These are phyloP conservation scores for Phalacrocorax brasilianus DNA, from an alignment of 2,113 vertebrate genomes.

Conservation along the genomic window DNA sequence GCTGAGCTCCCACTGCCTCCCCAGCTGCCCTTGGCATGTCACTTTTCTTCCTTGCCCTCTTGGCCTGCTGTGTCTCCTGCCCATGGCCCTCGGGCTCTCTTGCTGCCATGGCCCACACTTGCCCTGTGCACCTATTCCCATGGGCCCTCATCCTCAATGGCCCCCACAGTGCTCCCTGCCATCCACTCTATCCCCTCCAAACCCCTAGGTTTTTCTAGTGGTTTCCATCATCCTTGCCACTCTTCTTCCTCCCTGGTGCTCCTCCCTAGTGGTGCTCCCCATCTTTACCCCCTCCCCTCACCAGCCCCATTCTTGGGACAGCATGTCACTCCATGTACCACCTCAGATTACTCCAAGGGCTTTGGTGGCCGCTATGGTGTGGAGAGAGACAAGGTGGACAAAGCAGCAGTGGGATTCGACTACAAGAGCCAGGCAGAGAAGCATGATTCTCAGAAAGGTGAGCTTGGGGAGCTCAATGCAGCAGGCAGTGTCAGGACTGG, in stretches of 20 bases:
- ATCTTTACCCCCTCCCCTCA: neutral
- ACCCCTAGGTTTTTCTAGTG: neutral
- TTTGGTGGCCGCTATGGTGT: slow-evolving; percentile 90
- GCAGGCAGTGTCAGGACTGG: neutral
- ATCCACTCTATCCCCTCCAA: neutral
- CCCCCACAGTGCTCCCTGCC: neutral
- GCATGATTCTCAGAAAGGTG: slow-evolving; percentile 88
- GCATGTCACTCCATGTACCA: neutral
- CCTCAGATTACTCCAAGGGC: slow-evolving; percentile 85
- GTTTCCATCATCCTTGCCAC: neutral
- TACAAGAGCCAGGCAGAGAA: slow-evolving; percentile 87
- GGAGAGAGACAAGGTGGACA: slow-evolving; percentile 86
- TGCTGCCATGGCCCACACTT: neutral
- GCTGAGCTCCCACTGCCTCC: neutral
- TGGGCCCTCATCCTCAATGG: neutral
- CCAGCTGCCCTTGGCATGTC: neutral
- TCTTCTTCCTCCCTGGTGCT: neutral
- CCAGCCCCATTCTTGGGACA: neutral
- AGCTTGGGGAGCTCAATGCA: neutral
- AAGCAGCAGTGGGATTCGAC: slow-evolving; percentile 85
- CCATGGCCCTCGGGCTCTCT: neutral
- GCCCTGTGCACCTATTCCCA: neutral
- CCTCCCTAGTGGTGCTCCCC: neutral
- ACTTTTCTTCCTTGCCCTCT: neutral
- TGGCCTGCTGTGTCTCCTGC: neutral